A percentile compares a stretch with the other conserved stretches of the same genome.
phyloP scores from a whole-genome alignment of 1,140 invertebrate genomes.

The Spodoptera litura region DNA sequence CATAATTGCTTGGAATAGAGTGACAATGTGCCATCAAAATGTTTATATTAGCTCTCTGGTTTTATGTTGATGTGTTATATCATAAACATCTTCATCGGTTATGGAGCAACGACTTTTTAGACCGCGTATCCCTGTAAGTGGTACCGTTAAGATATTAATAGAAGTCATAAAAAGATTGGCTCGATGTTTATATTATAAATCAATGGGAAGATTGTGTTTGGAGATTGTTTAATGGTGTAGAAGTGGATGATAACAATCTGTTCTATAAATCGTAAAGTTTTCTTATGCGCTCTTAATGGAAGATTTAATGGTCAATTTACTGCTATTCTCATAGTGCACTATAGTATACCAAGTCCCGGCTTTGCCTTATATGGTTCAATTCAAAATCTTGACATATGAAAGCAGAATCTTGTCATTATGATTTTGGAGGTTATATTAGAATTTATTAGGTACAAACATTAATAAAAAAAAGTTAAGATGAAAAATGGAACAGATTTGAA shows the following conservation, averaged over 20 bases:
- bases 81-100: conserved; percentile 32
- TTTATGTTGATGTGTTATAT: conserved; percentile 45
- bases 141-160: conserved; percentile 41
- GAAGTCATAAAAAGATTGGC: conserved; percentile 31
- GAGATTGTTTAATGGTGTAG: neutral
- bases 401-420: too few relatives aligned
- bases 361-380: neutral
- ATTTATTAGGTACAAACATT: too few relatives aligned
- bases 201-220: conserved; percentile 17
- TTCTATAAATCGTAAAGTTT: neutral
- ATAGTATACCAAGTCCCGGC: neutral
- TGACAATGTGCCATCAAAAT: conserved; percentile 38
- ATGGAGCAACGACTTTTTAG: conserved; percentile 17
- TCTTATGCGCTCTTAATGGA: neutral
- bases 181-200: conserved; percentile 41
- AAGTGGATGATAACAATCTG: neutral
- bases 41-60: conserved; percentile 32
- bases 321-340: neutral
- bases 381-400: neutral
- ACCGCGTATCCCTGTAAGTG: conserved; percentile 7
- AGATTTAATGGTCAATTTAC: neutral
- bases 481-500: neutral
- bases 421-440: too few relatives aligned
- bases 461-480: too few relatives aligned
- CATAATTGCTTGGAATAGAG: conserved; percentile 57